Evolutionary conservation across 2,113 vertebrate species (phyloP).

Genomic region (Hippocampus zosterae): DNA sequence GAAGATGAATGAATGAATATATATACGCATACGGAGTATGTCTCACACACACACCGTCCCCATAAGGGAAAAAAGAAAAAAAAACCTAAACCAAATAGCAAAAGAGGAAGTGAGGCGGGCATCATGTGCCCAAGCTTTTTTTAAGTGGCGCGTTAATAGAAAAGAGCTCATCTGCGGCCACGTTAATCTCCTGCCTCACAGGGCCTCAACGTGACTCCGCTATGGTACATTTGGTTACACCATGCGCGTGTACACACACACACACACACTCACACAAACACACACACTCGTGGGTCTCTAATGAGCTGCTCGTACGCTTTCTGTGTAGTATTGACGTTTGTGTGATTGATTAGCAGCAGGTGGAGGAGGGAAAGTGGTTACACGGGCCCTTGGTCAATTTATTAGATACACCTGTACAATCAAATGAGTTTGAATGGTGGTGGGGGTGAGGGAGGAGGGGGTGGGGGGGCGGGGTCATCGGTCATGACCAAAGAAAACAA

Average conservation of each 20-base stretch:
- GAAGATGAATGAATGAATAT: too few species aligned
- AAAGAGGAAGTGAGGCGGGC: not conserved
- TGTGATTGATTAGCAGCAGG: slow-evolving; percentile 17
- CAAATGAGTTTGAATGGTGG: too few species aligned
- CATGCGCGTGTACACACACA: too few species aligned
- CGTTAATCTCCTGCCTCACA: slow-evolving; percentile 2
- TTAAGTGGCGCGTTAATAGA: not conserved
- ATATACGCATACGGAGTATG: too few species aligned
- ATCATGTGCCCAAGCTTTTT: not conserved
- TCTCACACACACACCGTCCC: too few species aligned
- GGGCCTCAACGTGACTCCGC: slow-evolving; percentile 50
- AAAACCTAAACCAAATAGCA: not conserved
- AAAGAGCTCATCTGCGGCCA: not conserved
- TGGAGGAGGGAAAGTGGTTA: not conserved
- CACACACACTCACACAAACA: too few species aligned
- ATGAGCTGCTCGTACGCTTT: slow-evolving; percentile 10
- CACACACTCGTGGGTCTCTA: not conserved
- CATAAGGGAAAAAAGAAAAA: too few species aligned
- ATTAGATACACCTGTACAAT: not conserved
- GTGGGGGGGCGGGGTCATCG: too few species aligned
- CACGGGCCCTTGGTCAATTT: not conserved
- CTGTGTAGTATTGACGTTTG: slow-evolving; percentile 36
- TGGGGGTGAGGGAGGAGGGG: too few species aligned
- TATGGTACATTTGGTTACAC: slow-evolving; percentile 56
- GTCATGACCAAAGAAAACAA: too few species aligned